Conservation (phyloP, 37 sponge, comb jelly and placozoan genomes). For the Hormiphora californensis region DNA sequence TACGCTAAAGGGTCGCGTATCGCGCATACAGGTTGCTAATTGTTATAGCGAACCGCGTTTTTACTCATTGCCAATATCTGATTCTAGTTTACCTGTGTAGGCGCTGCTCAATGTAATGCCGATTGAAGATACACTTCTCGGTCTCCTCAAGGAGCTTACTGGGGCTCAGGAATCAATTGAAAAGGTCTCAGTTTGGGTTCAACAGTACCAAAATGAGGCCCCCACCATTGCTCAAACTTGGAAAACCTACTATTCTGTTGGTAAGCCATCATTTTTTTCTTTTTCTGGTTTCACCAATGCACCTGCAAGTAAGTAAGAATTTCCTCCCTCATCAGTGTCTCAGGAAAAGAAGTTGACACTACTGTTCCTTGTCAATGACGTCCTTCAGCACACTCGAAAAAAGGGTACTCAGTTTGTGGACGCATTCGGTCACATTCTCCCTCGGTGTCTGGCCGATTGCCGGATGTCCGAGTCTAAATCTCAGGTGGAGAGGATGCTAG, state of each 20-base stretch:
- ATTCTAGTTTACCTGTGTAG: too few relatives aligned
- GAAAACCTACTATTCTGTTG: neutral
- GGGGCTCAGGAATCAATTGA: conserved; percentile 33
- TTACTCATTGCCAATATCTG: too few relatives aligned
- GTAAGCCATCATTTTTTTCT: neutral
- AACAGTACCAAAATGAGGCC: neutral
- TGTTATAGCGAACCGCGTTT: too few relatives aligned
- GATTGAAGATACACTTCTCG: neutral
- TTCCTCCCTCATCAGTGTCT: neutral
- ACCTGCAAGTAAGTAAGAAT: neutral
- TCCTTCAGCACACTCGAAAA: conserved; percentile 30
- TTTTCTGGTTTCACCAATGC: too few relatives aligned
- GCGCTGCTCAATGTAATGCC: conserved; percentile 43
- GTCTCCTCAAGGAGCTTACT: conserved; percentile 16
- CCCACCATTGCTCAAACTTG: conserved; percentile 18
- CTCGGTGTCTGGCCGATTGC: conserved; percentile 20
- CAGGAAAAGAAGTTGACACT: conserved; percentile 38
- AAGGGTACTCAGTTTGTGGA: conserved; percentile 45
- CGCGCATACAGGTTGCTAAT: too few relatives aligned
- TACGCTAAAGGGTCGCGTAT: too few relatives aligned
- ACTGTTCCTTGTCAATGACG: conserved; percentile 41
- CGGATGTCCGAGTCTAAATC: neutral
- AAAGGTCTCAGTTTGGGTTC: conserved; percentile 20
- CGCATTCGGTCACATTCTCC: conserved; percentile 42
- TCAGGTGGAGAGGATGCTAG: conserved; percentile 32